phyloP scores from a whole-genome alignment of 2,797 vertebrate genomes.

The Sebastes flavidus region DNA sequence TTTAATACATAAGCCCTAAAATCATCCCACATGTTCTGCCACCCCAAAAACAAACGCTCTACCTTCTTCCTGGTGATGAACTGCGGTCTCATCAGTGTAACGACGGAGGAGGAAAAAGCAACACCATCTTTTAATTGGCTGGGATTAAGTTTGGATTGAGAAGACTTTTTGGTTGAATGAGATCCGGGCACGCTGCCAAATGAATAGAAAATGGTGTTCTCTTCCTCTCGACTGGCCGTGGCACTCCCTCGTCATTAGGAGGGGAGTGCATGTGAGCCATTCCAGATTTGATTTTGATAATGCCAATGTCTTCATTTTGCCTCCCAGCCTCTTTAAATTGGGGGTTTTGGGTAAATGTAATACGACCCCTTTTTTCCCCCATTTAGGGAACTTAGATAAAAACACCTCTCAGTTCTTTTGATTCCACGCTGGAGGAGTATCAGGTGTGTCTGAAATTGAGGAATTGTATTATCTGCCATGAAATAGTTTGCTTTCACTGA shows the following conservation, averaged over 20 bases:
- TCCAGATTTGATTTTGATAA: constrained; percentile 97
- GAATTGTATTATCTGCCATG: constrained; percentile 71
- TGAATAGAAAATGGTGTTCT: constrained; percentile 91
- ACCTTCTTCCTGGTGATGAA: constrained; percentile 65
- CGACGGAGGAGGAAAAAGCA: constrained; percentile 75
- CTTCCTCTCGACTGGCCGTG: constrained; percentile 90
- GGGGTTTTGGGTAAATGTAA: constrained; percentile 81
- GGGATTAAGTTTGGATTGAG: constrained; percentile 89
- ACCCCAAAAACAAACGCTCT: background rate
- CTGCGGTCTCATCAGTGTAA: constrained; percentile 79
- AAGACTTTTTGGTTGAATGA: constrained; percentile 96
- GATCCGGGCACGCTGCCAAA: constrained; percentile 96
- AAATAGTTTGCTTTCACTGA: constrained; percentile 51
- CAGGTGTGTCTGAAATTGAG: constrained; percentile 82
- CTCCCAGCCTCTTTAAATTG: constrained; percentile 87
- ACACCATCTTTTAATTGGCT: constrained; percentile 87
- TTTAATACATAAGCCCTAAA: constrained; percentile 33
- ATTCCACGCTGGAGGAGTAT: constrained; percentile 82
- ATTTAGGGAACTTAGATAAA: constrained; percentile 82
- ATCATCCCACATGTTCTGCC: background rate
- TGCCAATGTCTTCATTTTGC: constrained; percentile 91
- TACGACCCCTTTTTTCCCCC: constrained; percentile 51
- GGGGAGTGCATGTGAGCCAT: constrained; percentile 87
- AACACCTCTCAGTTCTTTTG: constrained; percentile 77
- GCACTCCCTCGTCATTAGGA: constrained; percentile 91